Base-by-base conservation (phyloP, 2,888 invertebrate genomes). In the Hydroisotoma schaefferi region DNA sequence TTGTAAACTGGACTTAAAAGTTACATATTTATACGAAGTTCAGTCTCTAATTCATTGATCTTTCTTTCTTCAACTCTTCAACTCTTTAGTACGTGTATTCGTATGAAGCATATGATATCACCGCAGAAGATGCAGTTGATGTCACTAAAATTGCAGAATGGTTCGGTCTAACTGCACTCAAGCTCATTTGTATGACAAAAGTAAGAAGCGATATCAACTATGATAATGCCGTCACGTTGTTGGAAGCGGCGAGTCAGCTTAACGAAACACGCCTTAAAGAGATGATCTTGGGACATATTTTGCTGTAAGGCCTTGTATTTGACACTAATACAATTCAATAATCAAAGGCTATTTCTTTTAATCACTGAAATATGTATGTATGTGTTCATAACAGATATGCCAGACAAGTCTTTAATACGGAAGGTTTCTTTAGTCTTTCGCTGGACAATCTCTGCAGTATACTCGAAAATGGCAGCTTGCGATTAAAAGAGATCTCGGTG, bases 391-490 rank as follows among this genome's bases (percentile, higher is more conserved):
- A 43, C 20, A 46, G 46, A 15, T 12, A 46, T 15, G 49, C 27
- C 2, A 49, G 1, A n/a, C 20, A 27, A 8, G 47, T 59, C 28
- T 47, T 59, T 20, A 27, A 18, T 10, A 43, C 53, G 1, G 6
- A 44, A 8, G 40, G 18, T 5, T 54, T 59, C 20, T 15, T 29
- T 1, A 20, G 25, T 4, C 12, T 59, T 1, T 20, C 28, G 22
- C 8, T 38, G 20, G 59, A 55, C 12, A 28, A 28, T 27, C 26
- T 59, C 4, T 28, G 28, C 18, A 18, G 5, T 1, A 40, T 59
- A 6, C 23, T 59, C 10, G n/a, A 27, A 22, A 59, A 20, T 25
- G 55, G 55, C 33, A 43, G 49, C n/a, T 48, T 55, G 40, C 22
- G n/a, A 10, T 26, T 29, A 1, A 18, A 27, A 6, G 59, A 59